Evolutionary conservation across 2,113 vertebrate species (phyloP).

Genomic region (Microcebus griseorufus): DNA sequence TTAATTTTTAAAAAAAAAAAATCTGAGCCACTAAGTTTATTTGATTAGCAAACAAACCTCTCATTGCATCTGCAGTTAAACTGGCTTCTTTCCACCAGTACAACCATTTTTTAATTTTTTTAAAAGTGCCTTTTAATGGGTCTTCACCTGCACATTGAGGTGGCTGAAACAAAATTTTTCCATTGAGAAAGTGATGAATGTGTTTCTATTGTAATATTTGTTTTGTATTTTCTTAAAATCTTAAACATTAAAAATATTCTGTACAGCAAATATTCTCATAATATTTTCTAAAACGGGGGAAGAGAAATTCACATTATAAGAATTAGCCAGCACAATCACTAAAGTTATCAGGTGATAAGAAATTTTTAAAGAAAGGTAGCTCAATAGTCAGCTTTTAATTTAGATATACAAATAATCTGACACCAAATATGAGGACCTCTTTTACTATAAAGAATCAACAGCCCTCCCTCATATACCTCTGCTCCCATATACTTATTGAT

Average conservation of each 20-base stretch:
- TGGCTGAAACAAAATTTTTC: background rate
- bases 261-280: background rate
- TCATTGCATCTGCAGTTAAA: too few relatives aligned
- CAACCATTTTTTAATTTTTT: background rate
- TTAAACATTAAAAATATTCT: slow-evolving; percentile 3
- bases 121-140: background rate
- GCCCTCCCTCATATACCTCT: background rate
- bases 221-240: background rate
- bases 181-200: background rate
- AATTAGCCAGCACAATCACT: background rate
- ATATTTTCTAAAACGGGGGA: slow-evolving; percentile 26
- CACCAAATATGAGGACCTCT: background rate
- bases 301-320: background rate
- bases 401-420: slow-evolving; percentile 20
- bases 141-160: background rate
- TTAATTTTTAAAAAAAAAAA: background rate
- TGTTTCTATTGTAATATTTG: background rate
- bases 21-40: too few relatives aligned
- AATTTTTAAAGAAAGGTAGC: background rate
- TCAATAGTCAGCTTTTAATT: background rate
- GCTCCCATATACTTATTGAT: background rate
- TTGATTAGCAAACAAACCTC: too few relatives aligned
- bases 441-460: background rate
- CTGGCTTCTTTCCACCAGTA: too few relatives aligned
- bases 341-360: background rate